A percentile compares a stretch with the other conserved stretches of the same genome.
Evolutionary conservation across 2,113 vertebrate genomes (phyloP).

Genomic region (Regulus satrapa): DNA sequence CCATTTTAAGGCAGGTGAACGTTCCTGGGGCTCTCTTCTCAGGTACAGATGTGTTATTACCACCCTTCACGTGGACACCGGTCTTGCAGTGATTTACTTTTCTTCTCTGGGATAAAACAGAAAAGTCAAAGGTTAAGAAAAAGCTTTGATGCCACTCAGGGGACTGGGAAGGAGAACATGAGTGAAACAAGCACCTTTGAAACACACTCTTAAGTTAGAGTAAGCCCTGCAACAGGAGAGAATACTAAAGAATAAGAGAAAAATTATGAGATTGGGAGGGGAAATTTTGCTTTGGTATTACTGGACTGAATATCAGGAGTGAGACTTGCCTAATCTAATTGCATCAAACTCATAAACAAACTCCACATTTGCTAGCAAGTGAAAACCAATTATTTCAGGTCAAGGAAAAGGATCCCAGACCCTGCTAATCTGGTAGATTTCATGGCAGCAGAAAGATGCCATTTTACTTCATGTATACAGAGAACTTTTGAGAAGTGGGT

Average conservation of each 20-base stretch:
- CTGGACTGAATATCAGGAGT: not conserved
- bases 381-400: not conserved
- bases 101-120: not conserved
- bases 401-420: not conserved
- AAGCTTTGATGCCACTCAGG: not conserved
- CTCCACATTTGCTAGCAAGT: not conserved
- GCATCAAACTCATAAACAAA: not conserved
- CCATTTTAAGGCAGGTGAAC: not conserved
- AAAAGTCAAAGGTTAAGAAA: not conserved
- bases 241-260: not conserved
- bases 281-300: not conserved
- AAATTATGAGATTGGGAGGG: not conserved
- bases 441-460: not conserved
- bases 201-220: not conserved
- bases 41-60: not conserved
- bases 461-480: not conserved
- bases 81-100: not conserved
- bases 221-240: not conserved
- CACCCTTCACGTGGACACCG: not conserved
- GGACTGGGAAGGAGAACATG: not conserved
- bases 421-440: not conserved
- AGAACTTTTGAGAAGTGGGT: not conserved
- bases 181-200: not conserved
- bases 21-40: not conserved
- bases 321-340: not conserved